phyloP scores from a whole-genome alignment of 2,797 vertebrate species.

The Coregonus ussuriensis region DNA sequence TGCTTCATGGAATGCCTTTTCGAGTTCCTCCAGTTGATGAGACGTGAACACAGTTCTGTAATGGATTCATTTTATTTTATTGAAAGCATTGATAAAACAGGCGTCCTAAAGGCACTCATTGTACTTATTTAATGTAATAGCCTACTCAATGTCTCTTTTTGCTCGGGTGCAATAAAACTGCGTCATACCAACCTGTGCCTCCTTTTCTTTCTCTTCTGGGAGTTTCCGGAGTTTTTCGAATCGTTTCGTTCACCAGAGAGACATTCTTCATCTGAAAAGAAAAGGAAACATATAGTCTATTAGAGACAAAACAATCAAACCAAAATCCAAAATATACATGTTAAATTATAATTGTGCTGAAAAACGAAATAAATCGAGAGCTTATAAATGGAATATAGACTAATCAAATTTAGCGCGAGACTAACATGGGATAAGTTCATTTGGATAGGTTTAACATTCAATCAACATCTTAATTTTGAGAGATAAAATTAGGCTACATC shows the following conservation, averaged over 20 bases:
- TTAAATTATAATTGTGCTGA: too few relatives aligned
- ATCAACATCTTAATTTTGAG: too few relatives aligned
- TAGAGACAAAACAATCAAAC: neutral
- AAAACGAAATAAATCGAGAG: too few relatives aligned
- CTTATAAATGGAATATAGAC: too few relatives aligned
- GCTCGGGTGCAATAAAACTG: neutral
- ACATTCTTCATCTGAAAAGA: slow-evolving; percentile 86
- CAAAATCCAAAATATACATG: neutral
- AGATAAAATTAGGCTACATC: neutral
- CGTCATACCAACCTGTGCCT: slow-evolving; percentile 83
- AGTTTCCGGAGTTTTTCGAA: slow-evolving; percentile 71
- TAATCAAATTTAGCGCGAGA: too few relatives aligned
- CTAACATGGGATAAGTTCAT: too few relatives aligned
- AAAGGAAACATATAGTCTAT: neutral
- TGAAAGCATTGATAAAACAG: neutral
- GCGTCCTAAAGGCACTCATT: neutral
- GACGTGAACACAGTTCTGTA: slow-evolving; percentile 92
- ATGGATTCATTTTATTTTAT: neutral
- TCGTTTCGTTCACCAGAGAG: slow-evolving; percentile 81
- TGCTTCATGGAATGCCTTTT: slow-evolving; percentile 93
- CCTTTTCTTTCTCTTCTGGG: slow-evolving; percentile 90
- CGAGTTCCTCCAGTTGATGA: slow-evolving; percentile 92
- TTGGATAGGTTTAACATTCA: too few relatives aligned
- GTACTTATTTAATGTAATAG: neutral
- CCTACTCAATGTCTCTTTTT: neutral